phyloP scores from a whole-genome alignment of 2,113 vertebrate genomes.

The Thunnus maccoyii region DNA sequence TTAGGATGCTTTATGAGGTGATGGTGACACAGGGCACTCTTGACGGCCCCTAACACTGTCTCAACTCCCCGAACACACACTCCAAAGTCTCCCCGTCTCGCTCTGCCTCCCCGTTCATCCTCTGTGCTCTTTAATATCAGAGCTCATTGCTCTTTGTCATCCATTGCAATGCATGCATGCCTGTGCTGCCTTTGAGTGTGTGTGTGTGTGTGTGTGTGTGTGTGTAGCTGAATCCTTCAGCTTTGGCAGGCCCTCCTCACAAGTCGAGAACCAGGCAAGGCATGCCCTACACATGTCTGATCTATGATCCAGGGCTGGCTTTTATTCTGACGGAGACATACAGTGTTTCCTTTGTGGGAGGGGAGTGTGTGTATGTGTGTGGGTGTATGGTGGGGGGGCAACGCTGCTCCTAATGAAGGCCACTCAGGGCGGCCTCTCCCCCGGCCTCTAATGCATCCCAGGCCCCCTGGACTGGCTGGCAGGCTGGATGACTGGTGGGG shows the following conservation, averaged over 20 bases:
- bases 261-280: slow-evolving; percentile 45
- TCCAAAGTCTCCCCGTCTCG: slow-evolving; percentile 42
- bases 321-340: slow-evolving; percentile 77
- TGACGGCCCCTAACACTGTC: slow-evolving; percentile 63
- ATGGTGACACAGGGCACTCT: slow-evolving; percentile 74
- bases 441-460: slow-evolving; percentile 80
- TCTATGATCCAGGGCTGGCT: slow-evolving; percentile 77
- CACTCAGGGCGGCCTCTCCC: slow-evolving; percentile 72
- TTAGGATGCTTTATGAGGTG: slow-evolving; percentile 85
- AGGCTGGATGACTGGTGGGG: slow-evolving; percentile 42
- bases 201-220: slow-evolving; percentile 32
- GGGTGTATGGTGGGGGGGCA: slow-evolving; percentile 24
- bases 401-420: slow-evolving; percentile 71
- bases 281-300: slow-evolving; percentile 66
- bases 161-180: slow-evolving; percentile 33
- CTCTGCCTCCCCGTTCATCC: slow-evolving; percentile 55
- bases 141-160: slow-evolving; percentile 78
- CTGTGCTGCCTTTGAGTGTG: slow-evolving; percentile 28
- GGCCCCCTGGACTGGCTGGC: slow-evolving; percentile 60
- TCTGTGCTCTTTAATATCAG: slow-evolving; percentile 75
- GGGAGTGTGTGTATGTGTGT: slow-evolving; percentile 23
- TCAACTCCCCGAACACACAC: slow-evolving; percentile 58
- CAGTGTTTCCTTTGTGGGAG: slow-evolving; percentile 76
- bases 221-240: slow-evolving; percentile 40
- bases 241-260: slow-evolving; percentile 27